Percentiles rank a stretch among this genome's conserved stretches.
These are phyloP conservation scores for Orgyia antiqua DNA, from an alignment of 2,888 invertebrate genomes.

Conservation along the genomic window DNA sequence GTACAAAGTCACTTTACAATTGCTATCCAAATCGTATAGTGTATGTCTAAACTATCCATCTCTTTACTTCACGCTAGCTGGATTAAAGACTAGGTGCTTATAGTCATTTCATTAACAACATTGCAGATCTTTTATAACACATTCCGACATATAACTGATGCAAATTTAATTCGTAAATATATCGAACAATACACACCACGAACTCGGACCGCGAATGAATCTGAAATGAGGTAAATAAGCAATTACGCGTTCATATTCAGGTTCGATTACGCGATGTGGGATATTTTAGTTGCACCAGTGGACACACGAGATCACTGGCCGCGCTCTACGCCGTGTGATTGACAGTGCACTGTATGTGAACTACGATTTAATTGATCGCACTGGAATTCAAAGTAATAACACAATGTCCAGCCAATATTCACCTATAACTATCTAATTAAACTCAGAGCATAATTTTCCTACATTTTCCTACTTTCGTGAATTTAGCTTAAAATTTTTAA, in stretches of 20 bases:
- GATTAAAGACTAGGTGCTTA: too few relatives aligned
- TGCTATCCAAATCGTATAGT: too few relatives aligned
- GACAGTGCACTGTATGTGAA: slow-evolving; percentile 16
- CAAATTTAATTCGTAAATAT: slow-evolving; percentile 27
- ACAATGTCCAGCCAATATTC: slow-evolving; percentile 3
- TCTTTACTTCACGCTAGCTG: too few relatives aligned
- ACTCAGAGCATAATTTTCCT: too few relatives aligned
- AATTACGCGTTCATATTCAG: slow-evolving; percentile 65
- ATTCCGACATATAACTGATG: slow-evolving; percentile 15
- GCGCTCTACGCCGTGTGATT: slow-evolving; percentile 11
- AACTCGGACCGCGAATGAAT: slow-evolving; percentile 51
- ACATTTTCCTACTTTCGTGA: too few relatives aligned
- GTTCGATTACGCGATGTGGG: slow-evolving; percentile 59
- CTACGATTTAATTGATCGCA: slow-evolving; percentile 22
- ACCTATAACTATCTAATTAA: too few relatives aligned
- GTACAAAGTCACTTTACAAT: too few relatives aligned
- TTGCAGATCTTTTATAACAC: too few relatives aligned
- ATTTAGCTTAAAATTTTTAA: too few relatives aligned
- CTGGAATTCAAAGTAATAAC: slow-evolving; percentile 11
- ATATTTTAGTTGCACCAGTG: slow-evolving; percentile 51
- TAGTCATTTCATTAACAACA: too few relatives aligned
- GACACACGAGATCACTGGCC: slow-evolving; percentile 24
- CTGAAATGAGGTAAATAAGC: slow-evolving; percentile 72
- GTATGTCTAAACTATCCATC: too few relatives aligned
- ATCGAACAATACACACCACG: slow-evolving; percentile 33